Conservation (phyloP, 2,797 vertebrate genomes). For the Delichon dasypus region DNA sequence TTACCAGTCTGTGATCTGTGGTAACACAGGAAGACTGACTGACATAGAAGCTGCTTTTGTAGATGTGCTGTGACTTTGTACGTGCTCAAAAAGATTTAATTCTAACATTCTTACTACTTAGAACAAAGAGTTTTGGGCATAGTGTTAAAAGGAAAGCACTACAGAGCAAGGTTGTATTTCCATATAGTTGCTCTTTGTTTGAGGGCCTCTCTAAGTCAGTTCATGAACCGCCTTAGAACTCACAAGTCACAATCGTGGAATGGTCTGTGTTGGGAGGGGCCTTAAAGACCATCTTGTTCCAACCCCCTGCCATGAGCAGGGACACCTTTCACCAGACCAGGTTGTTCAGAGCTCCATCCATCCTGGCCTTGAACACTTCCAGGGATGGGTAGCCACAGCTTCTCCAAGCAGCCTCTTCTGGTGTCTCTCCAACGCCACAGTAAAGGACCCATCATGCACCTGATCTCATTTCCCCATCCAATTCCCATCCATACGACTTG, state of each 20-base stretch:
- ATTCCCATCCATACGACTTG: background rate
- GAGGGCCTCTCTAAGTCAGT: background rate
- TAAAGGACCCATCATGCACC: rapidly evolving
- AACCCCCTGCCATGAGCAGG: background rate
- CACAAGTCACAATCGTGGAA: background rate
- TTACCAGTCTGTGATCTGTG: background rate
- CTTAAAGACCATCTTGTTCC: background rate
- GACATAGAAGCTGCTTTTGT: background rate
- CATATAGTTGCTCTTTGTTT: background rate
- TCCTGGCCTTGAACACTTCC: background rate
- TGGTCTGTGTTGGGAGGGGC: background rate
- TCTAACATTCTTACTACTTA: background rate
- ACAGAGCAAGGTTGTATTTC: background rate
- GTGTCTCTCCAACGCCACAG: background rate
- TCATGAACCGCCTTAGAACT: background rate
- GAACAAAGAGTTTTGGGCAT: background rate
- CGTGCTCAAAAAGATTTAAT: background rate
- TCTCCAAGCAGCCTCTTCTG: background rate
- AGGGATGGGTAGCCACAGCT: background rate
- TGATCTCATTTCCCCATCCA: background rate
- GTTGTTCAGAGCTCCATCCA: background rate
- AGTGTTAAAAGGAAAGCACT: background rate
- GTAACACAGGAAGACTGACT: background rate
- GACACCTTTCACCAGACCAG: background rate
- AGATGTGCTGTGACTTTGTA: background rate